A percentile compares a stretch with the other conserved stretches of the same genome.
Conservation (phyloP, 1,140 invertebrate genomes). For the Pissodes strobi region DNA sequence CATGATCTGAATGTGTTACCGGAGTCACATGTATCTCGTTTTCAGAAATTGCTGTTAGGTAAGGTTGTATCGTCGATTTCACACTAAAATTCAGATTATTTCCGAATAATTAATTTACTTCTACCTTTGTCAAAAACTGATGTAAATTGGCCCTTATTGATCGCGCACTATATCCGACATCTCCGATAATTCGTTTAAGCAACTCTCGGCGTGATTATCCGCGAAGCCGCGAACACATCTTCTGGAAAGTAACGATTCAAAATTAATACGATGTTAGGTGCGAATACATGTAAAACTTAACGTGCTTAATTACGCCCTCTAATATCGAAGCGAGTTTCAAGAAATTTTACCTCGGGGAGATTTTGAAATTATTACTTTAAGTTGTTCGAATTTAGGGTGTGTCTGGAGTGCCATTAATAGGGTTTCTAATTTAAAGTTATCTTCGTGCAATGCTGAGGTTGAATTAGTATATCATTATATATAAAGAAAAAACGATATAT, state of each 20-base stretch:
- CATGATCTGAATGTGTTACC: no score
- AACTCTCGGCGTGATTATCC: not conserved
- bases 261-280: conserved; percentile 3
- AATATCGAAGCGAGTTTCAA: conserved; percentile 5
- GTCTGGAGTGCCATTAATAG: not conserved
- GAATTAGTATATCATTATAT: no score
- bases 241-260: not conserved
- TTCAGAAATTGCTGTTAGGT: no score
- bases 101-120: no score
- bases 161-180: not conserved
- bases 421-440: conserved; percentile 3
- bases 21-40: no score
- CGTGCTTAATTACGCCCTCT: conserved; percentile 13
- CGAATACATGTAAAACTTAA: conserved; percentile 5
- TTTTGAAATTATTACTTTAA: conserved; percentile 10
- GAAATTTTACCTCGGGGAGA: conserved; percentile 8
- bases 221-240: not conserved
- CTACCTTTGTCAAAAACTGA: no score
- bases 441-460: not conserved
- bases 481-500: no score
- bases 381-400: conserved; percentile 8
- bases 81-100: no score
- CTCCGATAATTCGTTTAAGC: not conserved
- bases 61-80: no score
- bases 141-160: no score